Evolutionary conservation across 2,888 invertebrate species (phyloP).

Genomic region (Cephus nigrinus): DNA sequence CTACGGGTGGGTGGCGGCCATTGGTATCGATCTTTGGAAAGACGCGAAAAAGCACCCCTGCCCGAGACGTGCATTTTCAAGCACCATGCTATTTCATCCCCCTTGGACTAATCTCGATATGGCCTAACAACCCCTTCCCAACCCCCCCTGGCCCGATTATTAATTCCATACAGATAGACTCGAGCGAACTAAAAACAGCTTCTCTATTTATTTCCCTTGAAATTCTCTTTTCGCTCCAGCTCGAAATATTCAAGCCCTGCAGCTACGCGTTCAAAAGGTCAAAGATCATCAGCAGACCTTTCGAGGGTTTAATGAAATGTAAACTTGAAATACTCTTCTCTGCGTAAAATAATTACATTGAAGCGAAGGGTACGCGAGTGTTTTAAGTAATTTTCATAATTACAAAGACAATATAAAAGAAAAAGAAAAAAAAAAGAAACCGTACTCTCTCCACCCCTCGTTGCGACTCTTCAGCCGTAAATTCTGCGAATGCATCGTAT

Average conservation of each 20-base stretch:
- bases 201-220: background rate
- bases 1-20: background rate
- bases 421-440: too few relatives aligned
- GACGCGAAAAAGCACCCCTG: constrained; percentile 4
- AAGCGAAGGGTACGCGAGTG: background rate
- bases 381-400: background rate
- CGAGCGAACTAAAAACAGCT: background rate
- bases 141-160: too few relatives aligned
- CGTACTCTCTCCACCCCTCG: background rate
- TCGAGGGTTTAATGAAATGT: background rate
- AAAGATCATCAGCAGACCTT: background rate
- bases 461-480: background rate
- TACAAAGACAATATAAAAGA: background rate
- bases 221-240: background rate
- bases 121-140: background rate
- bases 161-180: background rate
- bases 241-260: background rate
- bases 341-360: background rate
- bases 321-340: background rate
- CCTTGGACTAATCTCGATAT: background rate
- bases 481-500: background rate
- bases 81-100: background rate
- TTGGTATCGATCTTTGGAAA: constrained; percentile 3
- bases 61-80: background rate
- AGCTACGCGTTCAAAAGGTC: background rate